Base-by-base conservation (phyloP, 2,888 invertebrate genomes). In the Eilema caniola region DNA sequence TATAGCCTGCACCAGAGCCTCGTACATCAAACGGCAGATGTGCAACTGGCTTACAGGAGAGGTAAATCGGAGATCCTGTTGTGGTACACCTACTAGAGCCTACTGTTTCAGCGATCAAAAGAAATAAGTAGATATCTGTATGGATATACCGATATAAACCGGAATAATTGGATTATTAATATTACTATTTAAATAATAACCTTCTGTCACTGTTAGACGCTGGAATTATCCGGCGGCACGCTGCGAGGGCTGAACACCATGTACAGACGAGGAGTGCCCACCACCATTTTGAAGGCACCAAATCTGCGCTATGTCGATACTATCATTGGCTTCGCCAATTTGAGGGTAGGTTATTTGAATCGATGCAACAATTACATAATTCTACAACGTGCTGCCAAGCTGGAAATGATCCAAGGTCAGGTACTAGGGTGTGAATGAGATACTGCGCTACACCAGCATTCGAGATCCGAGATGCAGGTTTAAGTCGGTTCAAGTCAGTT, bases 201-300 rank as follows among this genome's bases (percentile, higher is more conserved):
- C 12, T 64, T n/a, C 7, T 64, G 2, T 47, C 14, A 5, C 7
- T 63, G 7, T 14, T 73, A 92, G 92, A 66, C 81, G 79, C 57
- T 93, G 31, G 78, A 74, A 70, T 72, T 94, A 23, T 76, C 67
- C 28, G 71, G 87, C 0, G 94, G 94, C 7, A 69, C 81, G 0
- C 66, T 94, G 1, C 80, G 85, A 14, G 94, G 93, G 0, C 69
- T 93, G 62, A 89, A 93, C 69, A 88, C 83, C 66, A 89, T 94
- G 72, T 88, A 90, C 75, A 85, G 90, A 25, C 86, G 91, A 24
- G 91, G 93, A 2, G 78, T 91, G 2, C 85, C 88, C 5, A 93
- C 92, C 0, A 87, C 73, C 1, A 25, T 60, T 86, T 63, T 82
- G 68, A 28, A 79, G 71, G 31, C 71, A 70, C 0, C 70, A 0